Evolutionary conservation across 2,797 vertebrate species (phyloP).

Genomic region (Furcifer pardalis): DNA sequence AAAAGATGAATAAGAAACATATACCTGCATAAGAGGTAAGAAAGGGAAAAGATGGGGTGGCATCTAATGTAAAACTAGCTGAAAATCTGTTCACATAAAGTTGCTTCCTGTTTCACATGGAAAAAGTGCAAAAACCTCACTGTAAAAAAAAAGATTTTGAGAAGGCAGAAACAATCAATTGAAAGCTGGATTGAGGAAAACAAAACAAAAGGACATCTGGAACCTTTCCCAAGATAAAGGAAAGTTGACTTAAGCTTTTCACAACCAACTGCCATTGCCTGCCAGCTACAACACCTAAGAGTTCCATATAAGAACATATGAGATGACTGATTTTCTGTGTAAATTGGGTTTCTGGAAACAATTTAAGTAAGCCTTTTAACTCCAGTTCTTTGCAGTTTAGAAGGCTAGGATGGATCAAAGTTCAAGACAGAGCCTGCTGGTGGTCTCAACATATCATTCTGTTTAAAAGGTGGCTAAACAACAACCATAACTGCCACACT

Average conservation of each 20-base stretch:
- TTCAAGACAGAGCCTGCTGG: background rate
- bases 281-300: constrained; percentile 46
- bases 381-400: constrained; percentile 41
- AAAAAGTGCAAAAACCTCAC: constrained; percentile 1
- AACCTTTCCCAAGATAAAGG: constrained; percentile 16
- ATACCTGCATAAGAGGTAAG: background rate
- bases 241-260: constrained; percentile 41
- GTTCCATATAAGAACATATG: background rate
- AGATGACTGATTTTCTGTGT: constrained; percentile 30
- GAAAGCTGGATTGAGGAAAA: constrained; percentile 28
- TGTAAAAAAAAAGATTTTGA: background rate
- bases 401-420: constrained; percentile 30
- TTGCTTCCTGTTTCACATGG: constrained; percentile 21
- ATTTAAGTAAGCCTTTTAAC: constrained; percentile 57
- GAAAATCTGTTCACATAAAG: background rate
- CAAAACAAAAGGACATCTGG: constrained; percentile 52
- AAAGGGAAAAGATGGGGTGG: background rate
- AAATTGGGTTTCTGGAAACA: constrained; percentile 62
- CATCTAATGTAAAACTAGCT: fast-evolving
- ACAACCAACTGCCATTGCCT: constrained; percentile 38
- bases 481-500: constrained; percentile 6
- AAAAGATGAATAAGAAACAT: background rate
- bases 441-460: constrained; percentile 32
- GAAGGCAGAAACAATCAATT: constrained; percentile 18
- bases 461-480: constrained; percentile 48